Base-by-base conservation (phyloP, 1,140 invertebrate genomes). In the Ceratina japonica region DNA sequence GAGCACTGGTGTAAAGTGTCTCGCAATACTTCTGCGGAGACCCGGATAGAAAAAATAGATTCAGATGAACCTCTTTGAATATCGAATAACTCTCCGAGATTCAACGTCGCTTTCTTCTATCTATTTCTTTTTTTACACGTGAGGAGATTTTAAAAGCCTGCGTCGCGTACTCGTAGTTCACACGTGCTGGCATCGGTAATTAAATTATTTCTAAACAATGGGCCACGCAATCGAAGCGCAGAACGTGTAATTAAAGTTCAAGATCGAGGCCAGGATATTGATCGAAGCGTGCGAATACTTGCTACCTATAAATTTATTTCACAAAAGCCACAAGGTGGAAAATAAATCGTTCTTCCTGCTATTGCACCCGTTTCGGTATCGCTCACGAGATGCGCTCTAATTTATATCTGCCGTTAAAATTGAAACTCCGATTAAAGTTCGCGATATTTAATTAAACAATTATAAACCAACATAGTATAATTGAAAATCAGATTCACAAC, bases 191-290 rank as follows among this genome's bases (percentile, higher is more conserved):
- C 56, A 24, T 44, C 44, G 54, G 20, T 24, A n/a, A 24, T 72
- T 49, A 44, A 49, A 49, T 72, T 72, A 24, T 49, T 44, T 61
- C 16, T 16, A 16, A 24, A 61, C 20, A 61, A 70, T 20, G 52
- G 31, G n/a, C 24, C 66, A 56, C 66, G 66, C 51, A 54, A 16
- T 31, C 12, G 24, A 20, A 70, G 13, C 24, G 13, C 27, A 69
- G 27, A 27, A 70, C 16, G 66, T 58, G 31, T 37, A 37, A 70
- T 70, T 70, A 44, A 71, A 49, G 31, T 71, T 71, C 31, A 58
- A 71, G 54, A 44, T 44, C 31, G 31, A 71, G 54, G 20, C 10
- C 16, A 2, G 20, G 7, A 2, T 71, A 71, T 71, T 22, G 69
- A 71, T 71, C 69, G 31, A 59, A 18, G 1, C 10, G 59, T 20